Evolutionary conservation across 2,797 vertebrate species (phyloP), one percentile per base, ranked within the genome.

Genomic region (Microtus agrestis): DNA sequence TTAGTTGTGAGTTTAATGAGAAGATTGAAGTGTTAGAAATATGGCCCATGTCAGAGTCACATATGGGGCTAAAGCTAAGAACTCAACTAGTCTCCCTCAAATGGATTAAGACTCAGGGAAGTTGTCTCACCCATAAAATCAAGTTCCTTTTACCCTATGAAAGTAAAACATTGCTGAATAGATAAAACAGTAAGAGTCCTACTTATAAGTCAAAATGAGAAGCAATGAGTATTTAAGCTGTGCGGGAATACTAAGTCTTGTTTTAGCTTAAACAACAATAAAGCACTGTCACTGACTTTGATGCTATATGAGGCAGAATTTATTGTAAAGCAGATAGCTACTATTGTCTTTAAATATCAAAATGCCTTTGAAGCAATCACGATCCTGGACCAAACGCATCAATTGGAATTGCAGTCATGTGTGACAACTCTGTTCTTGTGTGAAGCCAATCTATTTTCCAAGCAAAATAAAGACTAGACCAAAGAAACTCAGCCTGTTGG

Each of bases 341-440:
- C 92, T 74, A 25, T 93, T 80, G 81, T 95, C 67, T 94, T 93
- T 88, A 92, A 17, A 93, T 91, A 96, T 54, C 78, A 97, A 96
- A 95, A 93, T 69, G 23, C 46, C 86, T 56, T 54, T 87, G 69
- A 94, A 94, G 96, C 91, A n/a, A 94, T 94, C 78, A 91, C 59
- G 34, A 92, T 84, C 51, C 25, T 95, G 85, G 67, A 87, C 51
- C 59, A 89, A 88, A 94, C 78, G 29, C 46, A 84, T 93, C 65
- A 63, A 0, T 27, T 91, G 31, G 31, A 87, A 61, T 82, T 86
- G 69, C 12, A 82, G 48, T 51, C 43, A n/a, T 91, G 51, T 71
- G 91, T 84, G 91, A 19, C 88, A 93, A 46, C 71, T 12, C 61
- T 84, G 46, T 11, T 95, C 12, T 97, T 73, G 82, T 31, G 48